Conservation (phyloP, 2,113 vertebrate genomes). For the Nothoprocta pentlandii region DNA sequence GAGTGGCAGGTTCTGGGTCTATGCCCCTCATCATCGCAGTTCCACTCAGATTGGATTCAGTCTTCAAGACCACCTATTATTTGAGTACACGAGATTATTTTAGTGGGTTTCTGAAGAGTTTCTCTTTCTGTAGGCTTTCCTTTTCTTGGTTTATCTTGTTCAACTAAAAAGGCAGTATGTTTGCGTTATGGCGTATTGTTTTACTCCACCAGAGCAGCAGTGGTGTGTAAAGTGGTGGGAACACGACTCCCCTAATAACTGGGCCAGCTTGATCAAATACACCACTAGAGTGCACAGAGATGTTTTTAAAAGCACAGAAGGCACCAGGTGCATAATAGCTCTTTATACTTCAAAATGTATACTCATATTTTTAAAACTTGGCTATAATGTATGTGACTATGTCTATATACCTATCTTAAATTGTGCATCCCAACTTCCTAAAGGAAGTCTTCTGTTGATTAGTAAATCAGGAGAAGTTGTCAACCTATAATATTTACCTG, state of each 20-base stretch:
- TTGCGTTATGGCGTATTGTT: neutral
- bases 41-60: neutral
- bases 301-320: neutral
- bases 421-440: neutral
- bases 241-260: neutral
- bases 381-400: neutral
- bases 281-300: neutral
- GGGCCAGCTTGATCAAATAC: neutral
- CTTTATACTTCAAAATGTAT: neutral
- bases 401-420: neutral
- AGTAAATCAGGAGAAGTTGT: neutral
- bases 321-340: neutral
- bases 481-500: neutral
- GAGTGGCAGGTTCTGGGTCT: neutral
- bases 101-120: neutral
- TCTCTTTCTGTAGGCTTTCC: neutral
- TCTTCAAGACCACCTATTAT: fast-evolving
- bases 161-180: neutral
- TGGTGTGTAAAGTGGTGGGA: neutral
- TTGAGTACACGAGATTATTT: neutral
- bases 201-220: neutral
- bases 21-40: neutral
- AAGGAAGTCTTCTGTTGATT: neutral
- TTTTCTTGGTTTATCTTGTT: neutral
- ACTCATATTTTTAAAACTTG: neutral